Evolutionary conservation across 1,140 invertebrate genomes (phyloP).

Genomic region (Monomorium pharaonis): DNA sequence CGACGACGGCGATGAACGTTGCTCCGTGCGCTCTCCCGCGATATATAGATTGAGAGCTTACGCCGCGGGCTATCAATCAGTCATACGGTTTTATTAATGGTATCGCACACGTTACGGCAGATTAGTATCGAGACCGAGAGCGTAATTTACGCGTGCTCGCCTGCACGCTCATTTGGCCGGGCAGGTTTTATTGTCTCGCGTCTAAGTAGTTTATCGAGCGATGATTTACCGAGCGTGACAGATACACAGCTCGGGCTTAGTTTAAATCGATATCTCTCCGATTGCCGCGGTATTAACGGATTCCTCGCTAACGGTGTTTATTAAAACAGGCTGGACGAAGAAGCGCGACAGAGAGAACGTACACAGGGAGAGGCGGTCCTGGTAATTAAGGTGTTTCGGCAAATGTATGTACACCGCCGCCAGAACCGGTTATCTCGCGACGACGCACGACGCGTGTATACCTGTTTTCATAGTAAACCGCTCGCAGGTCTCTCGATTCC

Average conservation of each 20-base stretch:
- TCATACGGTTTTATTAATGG: conserved; percentile 48
- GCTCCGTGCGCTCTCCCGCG: neutral
- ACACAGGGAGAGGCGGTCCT: conserved; percentile 53
- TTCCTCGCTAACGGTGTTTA: neutral
- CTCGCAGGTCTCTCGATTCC: conserved; percentile 62
- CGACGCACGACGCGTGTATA: conserved; percentile 56
- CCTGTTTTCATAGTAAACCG: conserved; percentile 61
- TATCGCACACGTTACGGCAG: conserved; percentile 28
- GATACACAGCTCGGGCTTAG: neutral
- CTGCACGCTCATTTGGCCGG: neutral
- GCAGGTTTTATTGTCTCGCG: conserved; percentile 20
- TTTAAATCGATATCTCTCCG: conserved; percentile 11
- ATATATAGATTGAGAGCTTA: conserved; percentile 34
- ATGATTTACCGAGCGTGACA: neutral
- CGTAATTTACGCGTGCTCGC: conserved; percentile 12
- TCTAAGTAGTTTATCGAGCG: neutral
- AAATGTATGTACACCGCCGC: conserved; percentile 67
- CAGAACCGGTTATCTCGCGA: conserved; percentile 73
- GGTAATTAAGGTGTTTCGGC: conserved; percentile 78
- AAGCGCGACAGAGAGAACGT: conserved; percentile 50
- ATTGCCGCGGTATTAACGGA: neutral
- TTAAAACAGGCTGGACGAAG: neutral
- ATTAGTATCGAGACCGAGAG: conserved; percentile 29
- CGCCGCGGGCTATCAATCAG: conserved; percentile 15
- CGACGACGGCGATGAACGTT: neutral